Evolutionary conservation across 2,797 vertebrate species (phyloP).

Genomic region (Cyprinodon diabolis): DNA sequence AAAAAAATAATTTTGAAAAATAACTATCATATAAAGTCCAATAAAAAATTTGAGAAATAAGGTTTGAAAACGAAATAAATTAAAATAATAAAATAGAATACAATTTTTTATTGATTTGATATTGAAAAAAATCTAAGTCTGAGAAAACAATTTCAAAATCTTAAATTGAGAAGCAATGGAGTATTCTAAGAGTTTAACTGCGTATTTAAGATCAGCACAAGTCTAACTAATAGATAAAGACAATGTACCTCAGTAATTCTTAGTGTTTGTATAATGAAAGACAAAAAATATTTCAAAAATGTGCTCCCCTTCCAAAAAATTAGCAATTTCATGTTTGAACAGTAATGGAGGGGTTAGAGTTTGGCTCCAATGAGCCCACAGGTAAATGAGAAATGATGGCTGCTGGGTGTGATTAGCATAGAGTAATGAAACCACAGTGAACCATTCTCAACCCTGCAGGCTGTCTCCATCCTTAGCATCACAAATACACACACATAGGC

Average conservation of each 20-base stretch:
- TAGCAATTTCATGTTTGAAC: conserved; percentile 39
- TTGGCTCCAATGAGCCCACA: conserved; percentile 34
- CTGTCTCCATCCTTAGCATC: conserved; percentile 22
- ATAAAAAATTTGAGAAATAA: too few relatives aligned
- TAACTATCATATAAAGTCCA: too few relatives aligned
- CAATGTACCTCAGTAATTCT: conserved; percentile 46
- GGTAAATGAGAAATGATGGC: conserved; percentile 55
- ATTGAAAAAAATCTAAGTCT: too few relatives aligned
- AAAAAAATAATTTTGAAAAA: too few relatives aligned
- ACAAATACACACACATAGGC: conserved; percentile 22
- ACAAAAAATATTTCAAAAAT: not conserved
- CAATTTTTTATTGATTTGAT: too few relatives aligned
- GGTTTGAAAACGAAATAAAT: too few relatives aligned
- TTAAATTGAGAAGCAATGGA: too few relatives aligned
- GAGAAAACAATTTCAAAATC: too few relatives aligned
- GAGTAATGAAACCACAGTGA: conserved; percentile 47
- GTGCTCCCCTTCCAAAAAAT: conserved; percentile 3
- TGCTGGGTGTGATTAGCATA: conserved; percentile 55
- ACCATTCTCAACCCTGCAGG: conserved; percentile 30
- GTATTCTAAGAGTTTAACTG: conserved; percentile 39
- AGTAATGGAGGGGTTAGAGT: conserved; percentile 33
- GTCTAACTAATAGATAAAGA: conserved; percentile 54
- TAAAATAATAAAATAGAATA: too few relatives aligned
- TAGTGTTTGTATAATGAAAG: conserved; percentile 8
- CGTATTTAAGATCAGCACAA: conserved; percentile 28